Percentiles rank a stretch among this genome's conserved stretches.
These are phyloP conservation scores for Brachyalestes nurse DNA, from an alignment of 2,797 vertebrate species.

Conservation along the genomic window DNA sequence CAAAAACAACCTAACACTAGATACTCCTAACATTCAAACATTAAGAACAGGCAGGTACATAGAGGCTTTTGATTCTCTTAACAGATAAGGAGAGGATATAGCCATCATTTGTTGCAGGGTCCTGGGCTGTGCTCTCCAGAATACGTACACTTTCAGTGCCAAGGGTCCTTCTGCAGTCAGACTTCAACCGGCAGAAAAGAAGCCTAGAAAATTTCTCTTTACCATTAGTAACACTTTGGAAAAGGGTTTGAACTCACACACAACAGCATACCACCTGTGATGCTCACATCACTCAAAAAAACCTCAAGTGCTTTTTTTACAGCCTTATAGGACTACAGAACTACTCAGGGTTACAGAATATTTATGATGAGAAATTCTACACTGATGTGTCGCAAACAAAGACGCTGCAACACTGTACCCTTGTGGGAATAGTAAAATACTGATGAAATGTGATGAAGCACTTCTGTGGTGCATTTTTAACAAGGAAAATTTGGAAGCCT, in stretches of 20 bases:
- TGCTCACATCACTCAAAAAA: constrained; percentile 74
- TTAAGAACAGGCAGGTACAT: constrained; percentile 87
- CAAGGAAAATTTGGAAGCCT: constrained; percentile 6
- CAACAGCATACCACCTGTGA: constrained; percentile 96
- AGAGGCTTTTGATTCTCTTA: constrained; percentile 79
- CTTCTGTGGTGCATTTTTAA: constrained; percentile 1
- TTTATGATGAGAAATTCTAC: constrained; percentile 42
- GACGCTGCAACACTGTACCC: constrained; percentile 18
- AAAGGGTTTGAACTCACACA: constrained; percentile 99
- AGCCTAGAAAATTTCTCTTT: constrained; percentile 99
- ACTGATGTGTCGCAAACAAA: constrained; percentile 41
- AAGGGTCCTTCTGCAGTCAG: constrained; percentile 99
- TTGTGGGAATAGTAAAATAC: not conserved
- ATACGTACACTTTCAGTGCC: constrained; percentile 99
- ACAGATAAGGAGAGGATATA: constrained; percentile 90
- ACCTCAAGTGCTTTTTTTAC: constrained; percentile 65
- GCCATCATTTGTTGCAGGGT: constrained; percentile 99
- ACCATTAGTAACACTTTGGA: constrained; percentile 99
- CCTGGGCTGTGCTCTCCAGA: constrained; percentile 99
- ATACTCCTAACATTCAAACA: constrained; percentile 67
- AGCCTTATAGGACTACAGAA: constrained; percentile 57
- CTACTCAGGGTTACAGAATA: constrained; percentile 44
- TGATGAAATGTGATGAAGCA: constrained; percentile 7
- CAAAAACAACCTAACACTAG: constrained; percentile 68
- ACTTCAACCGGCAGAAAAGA: constrained; percentile 99